These are phyloP conservation scores for Eurystomus gularis DNA, from an alignment of 2,113 vertebrate species.

Conservation along the genomic window DNA sequence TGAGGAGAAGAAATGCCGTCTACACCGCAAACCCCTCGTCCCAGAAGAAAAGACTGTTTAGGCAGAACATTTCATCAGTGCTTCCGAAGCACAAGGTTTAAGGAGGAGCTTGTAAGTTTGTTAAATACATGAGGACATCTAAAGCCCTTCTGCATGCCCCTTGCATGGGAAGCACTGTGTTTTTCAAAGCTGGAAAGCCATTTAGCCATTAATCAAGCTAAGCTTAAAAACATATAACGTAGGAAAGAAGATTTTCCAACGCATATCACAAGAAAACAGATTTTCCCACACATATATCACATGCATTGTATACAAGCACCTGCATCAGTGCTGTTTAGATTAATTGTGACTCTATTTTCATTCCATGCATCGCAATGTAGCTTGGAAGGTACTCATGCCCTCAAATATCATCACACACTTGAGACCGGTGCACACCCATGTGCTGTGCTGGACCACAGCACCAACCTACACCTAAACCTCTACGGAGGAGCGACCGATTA, in stretches of 20 bases:
- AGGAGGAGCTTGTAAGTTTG: background rate
- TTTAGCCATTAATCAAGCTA: no score
- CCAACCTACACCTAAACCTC: no score
- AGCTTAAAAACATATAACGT: background rate
- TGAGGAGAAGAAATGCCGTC: background rate
- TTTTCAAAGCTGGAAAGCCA: background rate
- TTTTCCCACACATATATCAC: background rate
- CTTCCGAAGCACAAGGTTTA: background rate
- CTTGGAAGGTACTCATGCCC: rapidly evolving
- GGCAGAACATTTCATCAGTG: background rate
- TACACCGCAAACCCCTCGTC: background rate
- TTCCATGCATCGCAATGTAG: background rate
- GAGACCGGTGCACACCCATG: rapidly evolving
- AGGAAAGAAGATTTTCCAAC: background rate
- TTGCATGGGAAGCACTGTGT: rapidly evolving
- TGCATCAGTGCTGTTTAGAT: background rate
- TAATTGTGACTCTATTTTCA: background rate
- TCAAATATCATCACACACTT: background rate
- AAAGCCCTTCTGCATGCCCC: background rate
- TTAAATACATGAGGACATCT: no score
- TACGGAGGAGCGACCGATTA: no score
- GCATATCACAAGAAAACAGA: background rate
- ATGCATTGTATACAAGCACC: background rate
- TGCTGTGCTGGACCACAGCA: background rate
- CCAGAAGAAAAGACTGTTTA: background rate